Evolutionary conservation across 2,113 vertebrate species (phyloP).

Genomic region (Hystrix cristata): DNA sequence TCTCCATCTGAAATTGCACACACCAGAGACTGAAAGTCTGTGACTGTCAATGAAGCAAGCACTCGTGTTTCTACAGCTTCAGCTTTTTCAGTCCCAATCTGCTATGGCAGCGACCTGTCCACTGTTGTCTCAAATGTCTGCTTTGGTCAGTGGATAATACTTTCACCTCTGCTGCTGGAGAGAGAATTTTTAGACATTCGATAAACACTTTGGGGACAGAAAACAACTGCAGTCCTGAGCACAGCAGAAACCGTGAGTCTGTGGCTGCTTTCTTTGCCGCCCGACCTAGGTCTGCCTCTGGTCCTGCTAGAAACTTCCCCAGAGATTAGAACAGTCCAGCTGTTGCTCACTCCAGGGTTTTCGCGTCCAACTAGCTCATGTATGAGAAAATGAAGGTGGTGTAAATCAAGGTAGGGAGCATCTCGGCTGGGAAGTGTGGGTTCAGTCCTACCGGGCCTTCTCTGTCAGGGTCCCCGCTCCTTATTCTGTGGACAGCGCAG

Average conservation of each 20-base stretch:
- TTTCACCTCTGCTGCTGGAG: not conserved
- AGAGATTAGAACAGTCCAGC: not conserved
- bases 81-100: slow-evolving; percentile 28
- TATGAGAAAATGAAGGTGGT: not conserved
- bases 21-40: not conserved
- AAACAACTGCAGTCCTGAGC: not conserved
- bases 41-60: not conserved
- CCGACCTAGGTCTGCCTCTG: not conserved
- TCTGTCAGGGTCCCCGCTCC: not conserved
- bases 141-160: not conserved
- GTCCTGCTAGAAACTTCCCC: not conserved
- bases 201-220: slow-evolving; percentile 8
- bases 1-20: slow-evolving; percentile 7
- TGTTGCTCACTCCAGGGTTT: not conserved
- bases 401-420: not conserved
- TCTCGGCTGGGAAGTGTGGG: not conserved
- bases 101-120: not conserved
- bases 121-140: not conserved
- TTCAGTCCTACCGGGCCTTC: not conserved
- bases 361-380: not conserved
- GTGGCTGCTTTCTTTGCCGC: not conserved
- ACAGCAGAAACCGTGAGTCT: not conserved
- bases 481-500: not conserved
- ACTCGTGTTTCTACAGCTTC: slow-evolving; percentile 36
- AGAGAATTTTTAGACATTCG: slow-evolving; percentile 38